Conservation (phyloP, 2,888 invertebrate species). For the Acanthosepion lycidas region DNA sequence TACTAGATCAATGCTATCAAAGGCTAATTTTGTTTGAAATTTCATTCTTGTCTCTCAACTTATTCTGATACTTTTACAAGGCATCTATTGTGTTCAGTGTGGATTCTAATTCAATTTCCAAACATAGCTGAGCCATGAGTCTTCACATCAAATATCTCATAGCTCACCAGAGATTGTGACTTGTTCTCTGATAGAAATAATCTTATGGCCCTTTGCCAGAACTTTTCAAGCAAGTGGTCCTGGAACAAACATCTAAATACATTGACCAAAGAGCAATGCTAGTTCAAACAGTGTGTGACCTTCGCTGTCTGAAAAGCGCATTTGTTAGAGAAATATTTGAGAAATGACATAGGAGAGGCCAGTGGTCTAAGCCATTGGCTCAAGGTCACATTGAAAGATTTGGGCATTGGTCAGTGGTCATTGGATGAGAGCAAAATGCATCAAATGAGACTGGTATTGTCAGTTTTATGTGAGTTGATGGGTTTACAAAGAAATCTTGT, state of each 20-base stretch:
- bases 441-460: background rate
- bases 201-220: background rate
- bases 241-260: background rate
- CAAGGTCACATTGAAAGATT: background rate
- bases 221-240: background rate
- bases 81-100: background rate
- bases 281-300: background rate
- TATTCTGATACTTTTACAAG: background rate
- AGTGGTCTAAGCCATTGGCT: background rate
- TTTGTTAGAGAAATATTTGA: background rate
- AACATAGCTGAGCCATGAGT: background rate
- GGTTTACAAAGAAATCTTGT: background rate
- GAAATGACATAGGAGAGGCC: background rate
- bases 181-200: background rate
- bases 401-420: background rate
- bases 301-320: background rate
- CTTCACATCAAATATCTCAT: background rate
- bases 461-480: background rate
- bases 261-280: background rate
- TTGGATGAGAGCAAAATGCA: too few relatives aligned
- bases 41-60: background rate
- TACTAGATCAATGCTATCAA: too few relatives aligned
- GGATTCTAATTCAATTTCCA: slow-evolving; percentile 2
- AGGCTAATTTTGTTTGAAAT: too few relatives aligned
- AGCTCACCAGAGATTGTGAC: background rate